Evolutionary conservation across 2,888 invertebrate species (phyloP).

Genomic region (Pristionchus fissidentatus): DNA sequence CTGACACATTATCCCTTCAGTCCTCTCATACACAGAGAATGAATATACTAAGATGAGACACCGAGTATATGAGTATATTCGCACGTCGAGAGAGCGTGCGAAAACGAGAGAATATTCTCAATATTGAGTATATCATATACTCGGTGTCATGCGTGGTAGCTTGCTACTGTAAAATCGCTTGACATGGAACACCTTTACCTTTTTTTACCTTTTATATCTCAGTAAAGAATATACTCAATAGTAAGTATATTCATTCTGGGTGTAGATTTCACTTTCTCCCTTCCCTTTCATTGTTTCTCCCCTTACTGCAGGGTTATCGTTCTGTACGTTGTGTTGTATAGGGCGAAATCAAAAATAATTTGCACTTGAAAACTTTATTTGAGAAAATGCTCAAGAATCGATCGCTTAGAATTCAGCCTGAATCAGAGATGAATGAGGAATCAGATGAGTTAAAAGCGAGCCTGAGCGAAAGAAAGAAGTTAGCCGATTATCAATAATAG

Average conservation of each 20-base stretch:
- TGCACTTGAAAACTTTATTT: background rate
- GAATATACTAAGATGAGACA: too few species aligned
- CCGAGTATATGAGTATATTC: too few species aligned
- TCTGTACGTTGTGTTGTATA: background rate
- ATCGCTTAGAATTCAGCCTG: constrained; percentile 32
- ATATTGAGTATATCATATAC: too few species aligned
- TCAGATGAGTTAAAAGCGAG: background rate
- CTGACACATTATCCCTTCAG: background rate
- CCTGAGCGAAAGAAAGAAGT: background rate
- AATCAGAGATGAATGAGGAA: constrained; percentile 9
- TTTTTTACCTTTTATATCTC: too few species aligned
- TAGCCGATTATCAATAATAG: constrained; percentile 5
- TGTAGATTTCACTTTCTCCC: background rate
- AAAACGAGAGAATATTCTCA: too few species aligned
- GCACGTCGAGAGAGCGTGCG: too few species aligned
- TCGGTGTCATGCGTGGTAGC: too few species aligned
- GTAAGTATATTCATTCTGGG: too few species aligned
- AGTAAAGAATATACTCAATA: too few species aligned
- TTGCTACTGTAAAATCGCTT: too few species aligned
- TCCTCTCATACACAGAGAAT: too few species aligned
- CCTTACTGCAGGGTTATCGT: background rate
- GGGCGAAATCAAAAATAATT: background rate
- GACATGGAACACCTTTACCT: too few species aligned
- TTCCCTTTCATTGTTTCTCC: background rate
- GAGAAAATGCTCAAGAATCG: constrained; percentile 11